Evolutionary conservation across 2,888 invertebrate genomes (phyloP).

Genomic region (Leptopilina drosophilae): DNA sequence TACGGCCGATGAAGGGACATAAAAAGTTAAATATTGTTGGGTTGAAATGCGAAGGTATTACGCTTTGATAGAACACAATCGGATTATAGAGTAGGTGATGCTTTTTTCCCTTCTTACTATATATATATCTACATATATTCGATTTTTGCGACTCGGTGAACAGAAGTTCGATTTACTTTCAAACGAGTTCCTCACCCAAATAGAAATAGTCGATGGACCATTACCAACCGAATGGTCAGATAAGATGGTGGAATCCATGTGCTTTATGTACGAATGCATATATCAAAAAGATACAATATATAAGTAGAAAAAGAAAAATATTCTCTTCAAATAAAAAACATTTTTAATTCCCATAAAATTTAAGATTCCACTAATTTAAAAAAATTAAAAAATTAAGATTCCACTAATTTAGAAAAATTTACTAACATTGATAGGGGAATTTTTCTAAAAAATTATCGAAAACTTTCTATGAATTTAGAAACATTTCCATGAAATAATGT

Average conservation of each 20-base stretch:
- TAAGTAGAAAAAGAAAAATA: background rate
- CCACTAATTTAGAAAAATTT: no score
- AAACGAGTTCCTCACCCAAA: slow-evolving; percentile 51
- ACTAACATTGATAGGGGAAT: no score
- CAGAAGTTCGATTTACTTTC: slow-evolving; percentile 55
- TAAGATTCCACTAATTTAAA: no score
- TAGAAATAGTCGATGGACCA: slow-evolving; percentile 49
- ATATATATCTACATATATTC: slow-evolving; percentile 38
- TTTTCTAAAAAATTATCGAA: no score
- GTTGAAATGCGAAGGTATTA: slow-evolving; percentile 23
- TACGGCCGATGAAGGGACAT: slow-evolving; percentile 4
- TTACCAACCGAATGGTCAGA: slow-evolving; percentile 34
- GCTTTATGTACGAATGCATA: background rate
- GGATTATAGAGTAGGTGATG: slow-evolving; percentile 44
- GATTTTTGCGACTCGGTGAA: slow-evolving; percentile 52
- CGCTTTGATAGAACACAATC: slow-evolving; percentile 38
- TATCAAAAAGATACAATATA: background rate
- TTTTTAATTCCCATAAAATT: no score
- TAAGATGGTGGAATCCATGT: slow-evolving; percentile 21
- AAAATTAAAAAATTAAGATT: no score
- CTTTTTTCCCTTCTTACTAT: slow-evolving; percentile 8
- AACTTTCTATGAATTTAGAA: no score
- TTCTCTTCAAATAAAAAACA: background rate
- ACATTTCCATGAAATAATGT: no score
- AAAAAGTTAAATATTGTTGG: slow-evolving; percentile 28